Base-by-base conservation (phyloP, 2,888 invertebrate genomes). In the Stegophylla sp. region DNA sequence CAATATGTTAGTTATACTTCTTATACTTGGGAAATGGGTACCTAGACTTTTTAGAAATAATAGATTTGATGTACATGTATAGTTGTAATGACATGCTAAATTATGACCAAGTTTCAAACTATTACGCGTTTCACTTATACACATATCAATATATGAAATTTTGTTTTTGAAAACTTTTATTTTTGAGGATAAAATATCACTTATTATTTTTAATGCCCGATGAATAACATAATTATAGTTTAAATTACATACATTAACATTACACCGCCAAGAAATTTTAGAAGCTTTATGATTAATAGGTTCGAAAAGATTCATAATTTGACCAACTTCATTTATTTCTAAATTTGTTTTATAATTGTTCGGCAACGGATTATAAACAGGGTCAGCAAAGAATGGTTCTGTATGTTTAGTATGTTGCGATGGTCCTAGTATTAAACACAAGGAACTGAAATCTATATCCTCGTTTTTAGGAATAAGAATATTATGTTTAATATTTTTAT, bases 41-140 rank as follows among this genome's bases (percentile, higher is more conserved):
- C 20, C 41, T 43, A 64, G 15, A 67, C 34, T 26, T 23, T 48
- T 67, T 26, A 67, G 48, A 67, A 67, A 67, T 26, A 48, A 48
- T 9, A 48, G 15, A 48, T 45, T 67, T 67, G 26, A 48, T 48
- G 66, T 67, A 67, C 67, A 67, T 26, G 67, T 48, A 67, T 67
- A 67, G 67, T 67, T 48, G 43, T 41, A 43, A 67, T 67, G 45
- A 67, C 67, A 48, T 67, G 67, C 48, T 67, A 67, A 67, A 67
- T 67, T 67, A 67, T 67, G 67, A 48, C 67, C 48, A 10, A 17
- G 45, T 67, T 67, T 67, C 17, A 67, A 67, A 67, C 67, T 15
- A 26, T 67, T 67, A 45, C n/a, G 67, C 17, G 67, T 45, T 48
- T 48, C 67, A 67, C 67, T 67, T 67, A 67, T 67, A 26, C 67